phyloP scores from a whole-genome alignment of 2,797 vertebrate genomes.

The Sebastes trivittatus region DNA sequence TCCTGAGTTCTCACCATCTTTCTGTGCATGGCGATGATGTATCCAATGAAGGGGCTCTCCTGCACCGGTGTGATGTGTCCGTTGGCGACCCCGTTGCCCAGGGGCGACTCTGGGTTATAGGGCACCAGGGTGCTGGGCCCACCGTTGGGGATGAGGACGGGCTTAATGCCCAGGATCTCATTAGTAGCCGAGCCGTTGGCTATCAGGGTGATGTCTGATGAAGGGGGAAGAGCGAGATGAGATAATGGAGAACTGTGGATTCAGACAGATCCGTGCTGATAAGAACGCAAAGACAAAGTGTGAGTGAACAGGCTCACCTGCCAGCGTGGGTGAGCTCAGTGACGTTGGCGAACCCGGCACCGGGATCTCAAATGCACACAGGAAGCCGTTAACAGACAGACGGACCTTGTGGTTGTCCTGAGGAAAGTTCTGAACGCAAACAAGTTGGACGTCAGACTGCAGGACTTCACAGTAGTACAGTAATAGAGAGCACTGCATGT shows the following conservation, averaged over 20 bases:
- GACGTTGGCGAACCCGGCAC: conserved; percentile 93
- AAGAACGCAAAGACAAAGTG: background rate
- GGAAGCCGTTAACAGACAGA: conserved; percentile 91
- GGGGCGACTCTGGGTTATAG: conserved; percentile 72
- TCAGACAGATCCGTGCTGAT: background rate
- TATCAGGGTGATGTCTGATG: conserved; percentile 68
- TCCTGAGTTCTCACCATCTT: conserved; percentile 89
- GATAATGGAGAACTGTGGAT: background rate
- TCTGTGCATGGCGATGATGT: conserved; percentile 98
- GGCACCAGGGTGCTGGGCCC: conserved; percentile 88
- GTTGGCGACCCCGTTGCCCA: conserved; percentile 85
- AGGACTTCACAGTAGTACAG: background rate
- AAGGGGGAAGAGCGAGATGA: background rate
- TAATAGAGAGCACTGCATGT: background rate
- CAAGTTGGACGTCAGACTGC: background rate
- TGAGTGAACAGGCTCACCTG: conserved; percentile 78
- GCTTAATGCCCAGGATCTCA: conserved; percentile 76
- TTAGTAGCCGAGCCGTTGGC: conserved; percentile 84
- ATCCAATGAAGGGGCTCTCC: conserved; percentile 93
- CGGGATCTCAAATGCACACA: conserved; percentile 97
- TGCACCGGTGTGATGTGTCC: conserved; percentile 85
- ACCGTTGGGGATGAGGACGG: conserved; percentile 89
- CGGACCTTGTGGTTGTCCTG: conserved; percentile 98
- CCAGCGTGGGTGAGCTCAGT: conserved; percentile 84
- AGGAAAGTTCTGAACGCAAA: conserved; percentile 89